Evolutionary conservation across 2,888 invertebrate species (phyloP), one percentile per base, ranked within the genome.

Genomic region (Himalopsyche tibetana): DNA sequence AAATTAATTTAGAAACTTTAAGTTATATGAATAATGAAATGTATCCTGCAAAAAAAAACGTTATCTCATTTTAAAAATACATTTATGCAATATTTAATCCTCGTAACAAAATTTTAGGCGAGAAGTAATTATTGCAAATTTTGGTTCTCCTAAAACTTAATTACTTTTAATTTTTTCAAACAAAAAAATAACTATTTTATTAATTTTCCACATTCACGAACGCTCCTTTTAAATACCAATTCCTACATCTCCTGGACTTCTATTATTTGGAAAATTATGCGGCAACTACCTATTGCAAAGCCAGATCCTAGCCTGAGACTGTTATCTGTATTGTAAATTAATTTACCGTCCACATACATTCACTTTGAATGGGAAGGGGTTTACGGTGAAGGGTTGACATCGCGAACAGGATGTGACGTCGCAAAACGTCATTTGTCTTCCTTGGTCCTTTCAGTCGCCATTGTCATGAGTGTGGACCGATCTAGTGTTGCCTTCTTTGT

Each of bases 251-350:
- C 5, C 42, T 51, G 28, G 8, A 51, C 28, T 82, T 5, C 82
- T 12, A 82, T 82, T 82, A 4, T 36, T 36, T 45, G 82, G 55
- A 82, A 40, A 82, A 82, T 82, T 79, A 51, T 55, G 38, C 17
- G 6, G 81, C 15, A 51, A 51, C 51, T 51, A 51, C 63, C 2
- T 63, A 5, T 51, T 51, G 55, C 82, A 82, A 28, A 51, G 85
- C 36, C 42, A 82, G 69, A 82, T 51, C 56, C 81, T 28, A 19
- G 82, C 56, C 55, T 55, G 85, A 40, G 74, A 83, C 74, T 69
- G 83, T 69, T 69, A 83, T 85, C 83, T 83, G 85, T 87, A 85
- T 87, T 87, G 87, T 87, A 85, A 87, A 87, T 87, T 87, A 87
- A 87, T 87, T 87, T 87, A 87, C 85, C 82, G 82, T 82, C 86